Conservation (phyloP, 92 coral and sea anemone genomes). For the Actinernus sp. region DNA sequence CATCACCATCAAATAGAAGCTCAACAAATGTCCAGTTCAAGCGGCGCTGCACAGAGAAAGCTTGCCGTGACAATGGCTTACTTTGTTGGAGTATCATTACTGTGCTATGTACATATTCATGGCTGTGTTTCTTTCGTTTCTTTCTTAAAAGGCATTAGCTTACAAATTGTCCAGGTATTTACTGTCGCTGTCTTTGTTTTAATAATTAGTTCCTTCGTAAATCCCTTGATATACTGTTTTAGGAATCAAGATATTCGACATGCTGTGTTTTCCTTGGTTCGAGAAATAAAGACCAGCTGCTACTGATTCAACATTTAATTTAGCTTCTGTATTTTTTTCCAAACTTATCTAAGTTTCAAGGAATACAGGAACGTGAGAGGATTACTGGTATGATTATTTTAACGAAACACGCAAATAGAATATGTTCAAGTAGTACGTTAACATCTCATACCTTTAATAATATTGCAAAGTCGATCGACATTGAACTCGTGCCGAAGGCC, state of each 20-base stretch:
- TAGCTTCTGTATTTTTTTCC: no score
- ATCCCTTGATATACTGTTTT: slow-evolving; percentile 24
- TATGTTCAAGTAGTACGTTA: no score
- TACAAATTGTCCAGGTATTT: slow-evolving; percentile 1
- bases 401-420: no score
- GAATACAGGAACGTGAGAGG: no score
- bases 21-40: background rate
- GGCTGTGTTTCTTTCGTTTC: background rate
- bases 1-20: slow-evolving; percentile 14
- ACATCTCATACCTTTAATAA: no score
- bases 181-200: background rate
- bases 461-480: no score
- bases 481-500: no score
- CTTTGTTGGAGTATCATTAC: slow-evolving; percentile 12
- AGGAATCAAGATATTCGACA: slow-evolving; percentile 17
- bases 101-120: slow-evolving; percentile 20
- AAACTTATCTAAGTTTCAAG: no score
- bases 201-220: slow-evolving; percentile 7
- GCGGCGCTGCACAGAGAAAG: slow-evolving; percentile 2
- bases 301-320: no score
- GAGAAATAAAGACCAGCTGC: no score
- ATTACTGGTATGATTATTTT: no score
- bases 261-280: no score
- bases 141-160: background rate
- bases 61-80: slow-evolving; percentile 34